Percentiles rank a stretch among this genome's conserved stretches.
Evolutionary conservation across 2,797 vertebrate genomes (phyloP).

Genomic region (Hyperoplus lanceolatus): DNA sequence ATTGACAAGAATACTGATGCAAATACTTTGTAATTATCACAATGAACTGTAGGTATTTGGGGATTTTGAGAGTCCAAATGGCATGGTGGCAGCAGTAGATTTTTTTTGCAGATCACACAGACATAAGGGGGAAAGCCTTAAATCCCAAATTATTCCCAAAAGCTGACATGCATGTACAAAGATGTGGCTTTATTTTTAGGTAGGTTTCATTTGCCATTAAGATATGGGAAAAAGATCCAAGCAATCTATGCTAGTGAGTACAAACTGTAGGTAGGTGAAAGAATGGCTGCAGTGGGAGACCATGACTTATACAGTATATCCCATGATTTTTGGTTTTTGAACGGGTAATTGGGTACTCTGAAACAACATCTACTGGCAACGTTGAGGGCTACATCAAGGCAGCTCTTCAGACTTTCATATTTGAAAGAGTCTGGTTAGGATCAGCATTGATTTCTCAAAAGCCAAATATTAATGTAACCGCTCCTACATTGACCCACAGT

Average conservation of each 20-base stretch:
- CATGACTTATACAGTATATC: background rate
- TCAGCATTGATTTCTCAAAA: constrained; percentile 57
- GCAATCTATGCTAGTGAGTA: background rate
- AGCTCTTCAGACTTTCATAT: constrained; percentile 22
- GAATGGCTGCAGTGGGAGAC: background rate
- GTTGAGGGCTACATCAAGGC: constrained; percentile 50
- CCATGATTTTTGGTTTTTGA: constrained; percentile 16
- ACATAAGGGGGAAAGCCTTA: background rate
- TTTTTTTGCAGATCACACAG: constrained; percentile 1
- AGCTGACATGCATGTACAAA: background rate
- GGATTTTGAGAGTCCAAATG: background rate
- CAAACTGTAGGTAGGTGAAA: background rate
- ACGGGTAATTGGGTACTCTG: constrained; percentile 23
- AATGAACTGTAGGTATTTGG: background rate
- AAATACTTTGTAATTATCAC: background rate
- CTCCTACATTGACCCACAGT: constrained; percentile 26
- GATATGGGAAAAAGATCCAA: background rate
- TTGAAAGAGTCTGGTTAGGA: constrained; percentile 41
- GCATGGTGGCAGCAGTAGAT: background rate
- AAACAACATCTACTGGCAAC: constrained; percentile 27
- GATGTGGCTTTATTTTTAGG: background rate
- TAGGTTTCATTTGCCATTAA: background rate
- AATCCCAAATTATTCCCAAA: constrained; percentile 11
- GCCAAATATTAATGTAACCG: constrained; percentile 46
- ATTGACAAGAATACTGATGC: background rate